Evolutionary conservation across 2,888 invertebrate genomes (phyloP), one percentile per base, ranked within the genome.

Genomic region (Mechanitis mazaeus): DNA sequence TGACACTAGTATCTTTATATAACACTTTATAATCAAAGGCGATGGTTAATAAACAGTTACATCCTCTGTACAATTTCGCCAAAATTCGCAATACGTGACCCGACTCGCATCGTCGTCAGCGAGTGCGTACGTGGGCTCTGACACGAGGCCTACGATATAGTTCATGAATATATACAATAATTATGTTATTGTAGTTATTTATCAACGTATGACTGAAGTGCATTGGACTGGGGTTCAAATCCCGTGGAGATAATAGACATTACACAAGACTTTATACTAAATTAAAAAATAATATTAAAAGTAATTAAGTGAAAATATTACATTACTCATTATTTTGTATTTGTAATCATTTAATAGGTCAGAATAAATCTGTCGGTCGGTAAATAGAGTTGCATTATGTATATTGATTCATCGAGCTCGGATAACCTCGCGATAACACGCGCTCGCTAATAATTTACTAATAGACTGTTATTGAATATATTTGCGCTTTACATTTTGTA

Each of bases 401-500:
- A 68, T 70, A 73, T 73, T 72, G 74, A 73, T 72, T 73, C 72
- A 69, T 66, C 68, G 60, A 61, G 61, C 58, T 59, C 55, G 42
- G 73, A 73, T 73, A 73, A 72, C 73, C 73, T 62, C 59, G 42
- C 60, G 72, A 71, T 72, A 73, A 71, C 71, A 54, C 50, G 56
- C 46, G 56, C 55, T 55, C 50, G 64, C 63, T 63, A 61, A 63
- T 64, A 56, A 60, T 64, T 65, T 59, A 59, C 64, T 64, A 62
- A 62, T 62, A 66, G 45, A 28, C 54, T 28, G 20, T 35, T 50
- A 54, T 55, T 55, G 56, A 38, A 56, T 56, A 53, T 31, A 47
- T 46, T 35, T 47, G 56, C 55, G 38, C 42, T 45, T 56, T 33
- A 55, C 35, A 60, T 60, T 47, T n/a, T 45, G 56, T 56, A 9